These are phyloP conservation scores for Tachina lurida DNA, from an alignment of 2,888 invertebrate species.

Conservation along the genomic window DNA sequence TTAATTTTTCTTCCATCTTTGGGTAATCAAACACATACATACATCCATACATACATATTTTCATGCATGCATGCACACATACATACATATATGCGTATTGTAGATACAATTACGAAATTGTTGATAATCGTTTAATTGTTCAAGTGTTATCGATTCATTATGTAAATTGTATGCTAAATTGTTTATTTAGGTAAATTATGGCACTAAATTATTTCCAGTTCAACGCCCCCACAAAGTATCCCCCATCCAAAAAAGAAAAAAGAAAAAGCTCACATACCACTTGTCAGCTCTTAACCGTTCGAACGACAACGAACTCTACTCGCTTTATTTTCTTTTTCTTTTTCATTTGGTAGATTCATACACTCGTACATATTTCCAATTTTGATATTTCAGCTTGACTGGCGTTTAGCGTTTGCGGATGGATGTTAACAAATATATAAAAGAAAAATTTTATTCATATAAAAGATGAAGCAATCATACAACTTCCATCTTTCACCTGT, in stretches of 20 bases:
- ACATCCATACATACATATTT: no score
- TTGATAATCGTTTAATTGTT: slow-evolving; percentile 38
- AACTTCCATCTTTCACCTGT: slow-evolving; percentile 33
- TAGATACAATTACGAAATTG: slow-evolving; percentile 30
- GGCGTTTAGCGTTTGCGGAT: slow-evolving; percentile 21
- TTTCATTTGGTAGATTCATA: neutral
- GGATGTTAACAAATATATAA: slow-evolving; percentile 11
- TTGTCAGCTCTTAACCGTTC: neutral
- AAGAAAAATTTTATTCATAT: neutral
- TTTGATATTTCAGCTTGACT: slow-evolving; percentile 52
- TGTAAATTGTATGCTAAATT: slow-evolving; percentile 27
- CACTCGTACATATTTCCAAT: neutral
- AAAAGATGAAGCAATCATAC: slow-evolving; percentile 28
- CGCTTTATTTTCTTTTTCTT: slow-evolving; percentile 1
- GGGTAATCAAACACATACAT: neutral
- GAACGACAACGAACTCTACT: neutral
- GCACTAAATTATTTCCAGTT: slow-evolving; percentile 41
- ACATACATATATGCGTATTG: no score
- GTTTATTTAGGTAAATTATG: slow-evolving; percentile 22
- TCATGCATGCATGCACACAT: no score
- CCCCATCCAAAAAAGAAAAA: neutral
- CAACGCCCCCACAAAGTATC: slow-evolving; percentile 22
- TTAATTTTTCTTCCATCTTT: neutral
- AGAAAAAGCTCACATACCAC: neutral
- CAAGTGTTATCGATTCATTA: slow-evolving; percentile 43